phyloP scores from a whole-genome alignment of 2,113 vertebrate genomes.

The Mungos mungo region DNA sequence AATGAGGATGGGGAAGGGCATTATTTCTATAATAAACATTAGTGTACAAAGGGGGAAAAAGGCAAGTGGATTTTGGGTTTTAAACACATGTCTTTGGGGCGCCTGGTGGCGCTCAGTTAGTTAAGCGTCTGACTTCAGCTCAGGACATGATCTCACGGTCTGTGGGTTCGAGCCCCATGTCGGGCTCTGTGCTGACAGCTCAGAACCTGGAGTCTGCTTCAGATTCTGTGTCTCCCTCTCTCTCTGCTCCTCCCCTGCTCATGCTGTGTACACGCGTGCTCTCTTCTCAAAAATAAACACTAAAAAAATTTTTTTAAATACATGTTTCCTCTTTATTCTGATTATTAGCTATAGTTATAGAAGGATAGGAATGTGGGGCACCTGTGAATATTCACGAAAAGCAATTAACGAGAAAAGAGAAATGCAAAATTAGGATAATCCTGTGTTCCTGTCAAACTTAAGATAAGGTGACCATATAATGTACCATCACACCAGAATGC shows the following conservation, averaged over 20 bases:
- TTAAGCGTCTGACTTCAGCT: no score
- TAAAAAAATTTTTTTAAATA: not conserved
- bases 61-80: not conserved
- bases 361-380: not conserved
- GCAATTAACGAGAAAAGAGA: conserved; percentile 25
- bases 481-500: not conserved
- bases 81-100: not conserved
- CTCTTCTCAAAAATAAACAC: no score
- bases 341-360: not conserved
- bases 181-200: no score
- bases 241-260: no score
- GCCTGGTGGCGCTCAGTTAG: no score
- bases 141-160: no score
- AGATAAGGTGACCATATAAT: not conserved
- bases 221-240: no score
- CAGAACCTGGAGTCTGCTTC: no score
- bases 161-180: no score
- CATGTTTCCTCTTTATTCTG: not conserved
- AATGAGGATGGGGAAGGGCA: not conserved
- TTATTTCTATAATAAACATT: conserved; percentile 15
- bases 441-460: not conserved
- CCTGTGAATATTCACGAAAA: not conserved
- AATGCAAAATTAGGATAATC: not conserved
- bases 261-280: no score
- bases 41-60: not conserved